A percentile compares a stretch with the other conserved stretches of the same genome.
phyloP scores from a whole-genome alignment of 2,888 invertebrate genomes.

The Macrosiphum euphorbiae region DNA sequence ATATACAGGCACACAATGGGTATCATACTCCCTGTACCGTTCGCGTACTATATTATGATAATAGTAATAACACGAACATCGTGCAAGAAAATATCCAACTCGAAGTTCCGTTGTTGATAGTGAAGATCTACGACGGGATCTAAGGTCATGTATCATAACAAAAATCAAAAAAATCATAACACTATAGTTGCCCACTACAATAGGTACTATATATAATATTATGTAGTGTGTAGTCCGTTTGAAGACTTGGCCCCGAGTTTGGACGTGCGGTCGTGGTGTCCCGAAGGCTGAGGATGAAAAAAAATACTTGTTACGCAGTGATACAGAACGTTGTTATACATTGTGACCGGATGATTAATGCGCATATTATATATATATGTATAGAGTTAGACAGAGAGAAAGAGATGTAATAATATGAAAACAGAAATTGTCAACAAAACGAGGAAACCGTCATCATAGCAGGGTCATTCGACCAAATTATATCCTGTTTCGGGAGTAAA shows the following conservation, averaged over 20 bases:
- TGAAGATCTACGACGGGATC: not conserved
- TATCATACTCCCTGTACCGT: not conserved
- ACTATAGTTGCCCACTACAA: not conserved
- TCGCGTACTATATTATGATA: not conserved
- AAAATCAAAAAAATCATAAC: not conserved
- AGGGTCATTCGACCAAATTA: conserved; percentile 60
- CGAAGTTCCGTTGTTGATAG: not conserved
- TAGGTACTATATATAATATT: not conserved
- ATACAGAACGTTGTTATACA: conserved; percentile 41
- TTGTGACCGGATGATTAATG: conserved; percentile 58
- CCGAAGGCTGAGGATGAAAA: conserved; percentile 25
- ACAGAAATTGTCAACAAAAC: conserved; percentile 41
- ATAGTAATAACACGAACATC: not conserved
- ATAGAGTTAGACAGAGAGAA: not conserved
- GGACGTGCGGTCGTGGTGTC: conserved; percentile 1
- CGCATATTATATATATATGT: not conserved
- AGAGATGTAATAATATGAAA: conserved; percentile 11
- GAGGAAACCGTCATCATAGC: conserved; percentile 43
- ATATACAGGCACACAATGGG: not conserved
- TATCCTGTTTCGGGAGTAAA: conserved; percentile 52
- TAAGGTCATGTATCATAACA: not conserved
- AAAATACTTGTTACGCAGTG: conserved; percentile 51
- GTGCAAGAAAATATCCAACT: not conserved
- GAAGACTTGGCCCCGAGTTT: conserved; percentile 4
- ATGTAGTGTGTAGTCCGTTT: not conserved